Evolutionary conservation across 2,797 vertebrate genomes (phyloP).

Genomic region (Morus bassanus): DNA sequence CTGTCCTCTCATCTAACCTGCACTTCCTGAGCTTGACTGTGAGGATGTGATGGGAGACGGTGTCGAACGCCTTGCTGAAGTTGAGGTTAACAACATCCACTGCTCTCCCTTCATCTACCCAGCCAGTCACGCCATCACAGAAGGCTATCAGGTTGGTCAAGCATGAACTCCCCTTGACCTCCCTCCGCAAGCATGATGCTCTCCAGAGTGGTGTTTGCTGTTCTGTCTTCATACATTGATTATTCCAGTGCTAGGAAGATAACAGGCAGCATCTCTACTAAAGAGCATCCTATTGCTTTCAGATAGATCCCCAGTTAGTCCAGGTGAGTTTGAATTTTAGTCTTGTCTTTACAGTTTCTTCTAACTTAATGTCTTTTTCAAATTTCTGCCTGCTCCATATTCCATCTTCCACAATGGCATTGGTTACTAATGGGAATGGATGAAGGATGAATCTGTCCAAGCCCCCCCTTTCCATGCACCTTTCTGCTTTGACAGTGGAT

Average conservation of each 20-base stretch:
- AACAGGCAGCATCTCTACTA: not conserved
- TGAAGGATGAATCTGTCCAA: not conserved
- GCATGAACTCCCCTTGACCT: too few species aligned
- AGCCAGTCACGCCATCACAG: too few species aligned
- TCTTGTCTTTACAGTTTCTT: not conserved
- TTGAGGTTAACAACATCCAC: too few species aligned
- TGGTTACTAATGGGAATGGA: not conserved
- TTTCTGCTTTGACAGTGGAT: not conserved
- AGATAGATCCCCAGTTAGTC: not conserved
- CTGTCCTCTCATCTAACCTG: too few species aligned
- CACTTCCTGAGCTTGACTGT: too few species aligned
- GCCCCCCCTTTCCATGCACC: not conserved
- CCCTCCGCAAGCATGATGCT: too few species aligned
- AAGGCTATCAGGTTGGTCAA: too few species aligned
- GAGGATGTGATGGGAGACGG: too few species aligned
- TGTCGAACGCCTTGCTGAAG: too few species aligned
- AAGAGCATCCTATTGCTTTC: not conserved
- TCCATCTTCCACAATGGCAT: not conserved
- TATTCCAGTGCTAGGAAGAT: not conserved
- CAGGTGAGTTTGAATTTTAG: not conserved
- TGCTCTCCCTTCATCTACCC: too few species aligned
- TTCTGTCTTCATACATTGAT: not conserved
- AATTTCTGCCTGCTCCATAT: not conserved
- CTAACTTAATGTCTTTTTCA: not conserved
- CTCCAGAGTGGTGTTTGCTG: not conserved